Evolutionary conservation across 2,888 invertebrate genomes (phyloP), one percentile per base, ranked within the genome.

Genomic region (Tholera decimalis): DNA sequence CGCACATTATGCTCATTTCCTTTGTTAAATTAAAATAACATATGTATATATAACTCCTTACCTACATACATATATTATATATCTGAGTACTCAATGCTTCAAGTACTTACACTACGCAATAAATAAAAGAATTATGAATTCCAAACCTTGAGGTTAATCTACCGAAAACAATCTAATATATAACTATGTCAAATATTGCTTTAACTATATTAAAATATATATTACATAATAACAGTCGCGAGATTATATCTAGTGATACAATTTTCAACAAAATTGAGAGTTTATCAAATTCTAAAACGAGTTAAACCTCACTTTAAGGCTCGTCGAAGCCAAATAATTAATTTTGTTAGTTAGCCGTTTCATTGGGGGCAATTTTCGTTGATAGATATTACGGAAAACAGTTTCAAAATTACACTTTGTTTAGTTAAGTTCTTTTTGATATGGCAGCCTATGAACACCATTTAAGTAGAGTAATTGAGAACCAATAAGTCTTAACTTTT

Each of bases 161-260:
- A 35, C 35, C 28, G 1, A 15, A 18, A 39, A 26, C 37, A n/a
- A 1, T n/a, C n/a, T n/a, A n/a, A n/a, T n/a, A n/a, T n/a, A n/a
- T 33, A 39, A 39, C 15, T 33, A 37, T 58, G 9, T 5, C 37
- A 49, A 55, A 39, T 51, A 39, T 49, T 20, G 24, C 55, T 49
- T 50, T 62, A 30, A 30, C 44, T 7, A n/a, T n/a, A 22, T 57
- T 57, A 7, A 55, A 37, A 22, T 24, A 44, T 64, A 24, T 43
- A 84, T 85, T 83, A 77, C 80, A 83, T 85, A 85, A 82, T 83
- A 60, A 59, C 11, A 24, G 54, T 54, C 61, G 61, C 59, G 72
- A 82, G 78, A 83, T 84, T 65, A 66, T 37, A 30, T 67, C 73
- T 77, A 79, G 77, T 81, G 77, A 83, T 80, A 78, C 74, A 87